Conservation (phyloP, 2,797 vertebrate genomes). For the Kryptopterus vitreolus region DNA sequence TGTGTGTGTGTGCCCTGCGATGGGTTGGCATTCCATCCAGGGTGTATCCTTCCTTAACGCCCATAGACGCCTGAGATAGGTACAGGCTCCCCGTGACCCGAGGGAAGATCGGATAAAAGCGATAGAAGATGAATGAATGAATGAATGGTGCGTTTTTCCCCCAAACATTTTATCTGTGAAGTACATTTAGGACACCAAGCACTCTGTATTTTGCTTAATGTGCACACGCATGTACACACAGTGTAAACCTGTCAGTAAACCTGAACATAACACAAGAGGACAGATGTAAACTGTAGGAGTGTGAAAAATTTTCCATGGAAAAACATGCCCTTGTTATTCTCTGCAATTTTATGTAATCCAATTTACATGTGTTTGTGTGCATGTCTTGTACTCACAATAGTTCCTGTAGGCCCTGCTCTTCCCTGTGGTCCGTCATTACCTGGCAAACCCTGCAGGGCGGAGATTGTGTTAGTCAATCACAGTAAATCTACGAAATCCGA, state of each 20-base stretch:
- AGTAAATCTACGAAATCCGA: background rate
- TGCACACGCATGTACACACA: background rate
- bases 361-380: background rate
- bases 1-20: too few species aligned
- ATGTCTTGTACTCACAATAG: conserved; percentile 75
- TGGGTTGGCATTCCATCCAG: too few species aligned
- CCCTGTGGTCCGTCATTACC: conserved; percentile 92
- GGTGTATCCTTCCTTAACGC: too few species aligned
- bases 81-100: too few species aligned
- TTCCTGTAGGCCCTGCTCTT: conserved; percentile 80
- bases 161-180: conserved; percentile 11
- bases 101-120: too few species aligned
- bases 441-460: conserved; percentile 76
- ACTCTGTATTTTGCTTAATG: background rate
- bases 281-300: too few species aligned
- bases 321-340: background rate
- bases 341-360: background rate
- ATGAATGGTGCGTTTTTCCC: background rate
- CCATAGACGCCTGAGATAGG: too few species aligned
- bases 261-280: too few species aligned
- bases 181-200: background rate
- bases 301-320: background rate
- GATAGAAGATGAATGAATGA: too few species aligned
- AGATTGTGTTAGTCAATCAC: background rate
- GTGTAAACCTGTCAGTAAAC: too few species aligned